A percentile compares a stretch with the other conserved stretches of the same genome.
Evolutionary conservation across 2,797 vertebrate species (phyloP).

Genomic region (Thamnophis elegans): DNA sequence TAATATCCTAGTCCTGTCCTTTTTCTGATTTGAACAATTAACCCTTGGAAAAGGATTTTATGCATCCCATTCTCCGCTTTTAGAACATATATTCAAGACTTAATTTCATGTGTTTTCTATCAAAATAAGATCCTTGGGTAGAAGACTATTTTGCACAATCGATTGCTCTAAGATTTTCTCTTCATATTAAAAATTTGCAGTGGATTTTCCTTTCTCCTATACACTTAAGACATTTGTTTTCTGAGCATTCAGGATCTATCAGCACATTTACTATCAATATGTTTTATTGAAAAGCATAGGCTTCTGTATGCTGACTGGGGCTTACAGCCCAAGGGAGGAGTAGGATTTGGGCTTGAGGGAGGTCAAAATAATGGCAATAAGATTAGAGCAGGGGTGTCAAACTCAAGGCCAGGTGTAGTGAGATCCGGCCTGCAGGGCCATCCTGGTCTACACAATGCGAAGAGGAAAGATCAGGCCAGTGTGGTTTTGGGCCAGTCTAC

Average conservation of each 20-base stretch:
- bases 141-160: background rate
- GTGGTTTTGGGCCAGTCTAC: too few relatives aligned
- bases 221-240: background rate
- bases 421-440: too few relatives aligned
- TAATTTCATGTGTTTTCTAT: background rate
- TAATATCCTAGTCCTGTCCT: background rate
- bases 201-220: background rate
- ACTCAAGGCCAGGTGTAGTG: too few relatives aligned
- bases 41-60: background rate
- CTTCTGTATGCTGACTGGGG: background rate
- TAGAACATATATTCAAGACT: background rate
- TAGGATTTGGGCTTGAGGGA: background rate
- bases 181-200: background rate
- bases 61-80: background rate
- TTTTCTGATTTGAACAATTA: background rate
- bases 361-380: background rate
- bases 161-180: background rate
- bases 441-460: too few relatives aligned
- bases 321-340: too few relatives aligned
- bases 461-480: too few relatives aligned
- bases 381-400: background rate
- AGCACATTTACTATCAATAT: background rate
- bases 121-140: too few relatives aligned
- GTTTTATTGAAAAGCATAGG: background rate
- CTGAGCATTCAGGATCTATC: background rate